Percentiles rank a stretch among this genome's conserved stretches.
Evolutionary conservation across 2,888 invertebrate genomes (phyloP).

Genomic region (Leptinotarsa juncta): DNA sequence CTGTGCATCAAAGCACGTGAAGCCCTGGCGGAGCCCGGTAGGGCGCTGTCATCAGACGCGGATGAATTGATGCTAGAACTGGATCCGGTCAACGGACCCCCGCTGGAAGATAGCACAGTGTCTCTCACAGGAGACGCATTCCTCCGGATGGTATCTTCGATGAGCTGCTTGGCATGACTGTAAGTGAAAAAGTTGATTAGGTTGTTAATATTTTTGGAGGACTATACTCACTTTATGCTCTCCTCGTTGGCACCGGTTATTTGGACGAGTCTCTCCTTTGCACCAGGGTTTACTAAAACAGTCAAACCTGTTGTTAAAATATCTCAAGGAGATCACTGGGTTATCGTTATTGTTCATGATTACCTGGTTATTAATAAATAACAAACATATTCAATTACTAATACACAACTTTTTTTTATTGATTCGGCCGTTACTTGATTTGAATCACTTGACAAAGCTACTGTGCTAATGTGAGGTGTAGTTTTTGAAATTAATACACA

Average conservation of each 20-base stretch:
- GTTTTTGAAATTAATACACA: no score
- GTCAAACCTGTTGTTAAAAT: not conserved
- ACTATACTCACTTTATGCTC: slow-evolving; percentile 83
- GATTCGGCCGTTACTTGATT: no score
- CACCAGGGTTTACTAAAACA: slow-evolving; percentile 89
- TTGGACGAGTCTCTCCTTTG: slow-evolving; percentile 94
- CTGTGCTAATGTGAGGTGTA: no score
- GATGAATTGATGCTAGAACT: slow-evolving; percentile 84
- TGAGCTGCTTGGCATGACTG: slow-evolving; percentile 91
- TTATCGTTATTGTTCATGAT: no score
- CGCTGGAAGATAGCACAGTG: slow-evolving; percentile 64
- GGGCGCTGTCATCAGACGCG: slow-evolving; percentile 73
- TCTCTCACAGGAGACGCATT: slow-evolving; percentile 92
- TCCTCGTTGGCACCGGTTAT: slow-evolving; percentile 95
- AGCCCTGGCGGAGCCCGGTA: slow-evolving; percentile 67
- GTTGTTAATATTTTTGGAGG: not conserved
- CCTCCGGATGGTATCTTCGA: slow-evolving; percentile 94
- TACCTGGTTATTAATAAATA: no score
- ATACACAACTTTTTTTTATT: no score
- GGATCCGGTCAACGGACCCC: slow-evolving; percentile 74
- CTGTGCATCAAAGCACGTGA: slow-evolving; percentile 77
- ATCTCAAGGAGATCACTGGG: no score
- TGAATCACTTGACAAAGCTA: no score
- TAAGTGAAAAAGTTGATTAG: slow-evolving; percentile 45
- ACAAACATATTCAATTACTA: no score